A percentile compares a stretch with the other conserved stretches of the same genome.
Evolutionary conservation across 1,140 invertebrate species (phyloP).

Genomic region (Sycophila sp.): DNA sequence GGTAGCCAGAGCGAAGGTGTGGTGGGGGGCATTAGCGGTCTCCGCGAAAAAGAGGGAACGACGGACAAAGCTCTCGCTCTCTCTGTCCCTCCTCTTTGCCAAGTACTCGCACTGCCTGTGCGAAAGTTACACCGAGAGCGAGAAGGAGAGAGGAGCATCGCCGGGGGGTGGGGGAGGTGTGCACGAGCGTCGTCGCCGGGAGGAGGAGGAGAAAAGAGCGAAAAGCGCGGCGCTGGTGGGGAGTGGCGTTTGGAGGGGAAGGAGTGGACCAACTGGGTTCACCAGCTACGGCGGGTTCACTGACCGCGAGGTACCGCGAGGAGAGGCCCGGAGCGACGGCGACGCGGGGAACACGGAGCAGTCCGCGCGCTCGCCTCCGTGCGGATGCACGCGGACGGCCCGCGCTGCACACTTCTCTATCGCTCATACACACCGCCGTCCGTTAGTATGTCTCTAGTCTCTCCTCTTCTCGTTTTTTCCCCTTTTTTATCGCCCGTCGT

Average conservation of each 20-base stretch:
- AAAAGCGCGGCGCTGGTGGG: conserved; percentile 47
- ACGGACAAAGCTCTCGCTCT: too few species aligned
- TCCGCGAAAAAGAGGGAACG: conserved; percentile 9
- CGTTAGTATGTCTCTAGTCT: not conserved
- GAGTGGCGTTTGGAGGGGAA: conserved; percentile 48
- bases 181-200: conserved; percentile 33
- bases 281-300: conserved; percentile 63
- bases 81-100: not conserved
- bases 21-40: conserved; percentile 32
- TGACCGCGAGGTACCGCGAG: conserved; percentile 69
- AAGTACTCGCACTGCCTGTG: conserved; percentile 1
- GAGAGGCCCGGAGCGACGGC: conserved; percentile 59
- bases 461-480: not conserved
- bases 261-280: conserved; percentile 67
- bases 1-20: conserved; percentile 15
- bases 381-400: conserved; percentile 36
- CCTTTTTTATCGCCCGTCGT: too few species aligned
- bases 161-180: conserved; percentile 4
- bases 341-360: too few species aligned
- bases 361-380: conserved; percentile 45
- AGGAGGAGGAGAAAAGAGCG: conserved; percentile 37
- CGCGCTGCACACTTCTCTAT: too few species aligned
- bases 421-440: conserved; percentile 6
- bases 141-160: conserved; percentile 19
- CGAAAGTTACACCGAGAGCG: conserved; percentile 18